Percentiles rank a stretch among this genome's conserved stretches.
These are phyloP conservation scores for Automeris io DNA, from an alignment of 2,888 invertebrate genomes.

Conservation along the genomic window DNA sequence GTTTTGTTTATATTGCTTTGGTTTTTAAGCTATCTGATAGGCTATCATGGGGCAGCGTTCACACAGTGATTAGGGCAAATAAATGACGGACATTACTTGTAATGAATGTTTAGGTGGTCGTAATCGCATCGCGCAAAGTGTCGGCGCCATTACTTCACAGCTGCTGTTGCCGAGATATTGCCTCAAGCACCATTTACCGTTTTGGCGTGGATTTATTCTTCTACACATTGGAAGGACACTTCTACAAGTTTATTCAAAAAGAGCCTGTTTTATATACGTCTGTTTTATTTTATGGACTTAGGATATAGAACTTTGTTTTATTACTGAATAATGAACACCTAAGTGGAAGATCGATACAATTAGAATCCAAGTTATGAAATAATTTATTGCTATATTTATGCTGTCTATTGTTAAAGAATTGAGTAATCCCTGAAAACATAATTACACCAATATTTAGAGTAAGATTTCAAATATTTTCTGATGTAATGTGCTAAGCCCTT, in stretches of 20 bases:
- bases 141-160: constrained; percentile 73
- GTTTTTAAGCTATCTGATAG: constrained; percentile 37
- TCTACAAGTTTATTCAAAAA: constrained; percentile 35
- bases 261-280: constrained; percentile 4
- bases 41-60: constrained; percentile 39
- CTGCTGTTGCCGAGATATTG: constrained; percentile 73
- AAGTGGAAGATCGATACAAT: too few species aligned
- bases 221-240: constrained; percentile 38
- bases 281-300: background rate
- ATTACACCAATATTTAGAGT: too few species aligned
- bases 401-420: too few species aligned
- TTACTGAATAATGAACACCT: too few species aligned
- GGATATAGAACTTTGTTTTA: too few species aligned
- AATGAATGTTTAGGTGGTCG: constrained; percentile 77
- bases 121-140: constrained; percentile 76
- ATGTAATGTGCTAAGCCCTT: too few species aligned
- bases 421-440: too few species aligned
- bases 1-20: constrained; percentile 14
- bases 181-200: constrained; percentile 62
- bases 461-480: too few species aligned
- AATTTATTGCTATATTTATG: too few species aligned
- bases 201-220: constrained; percentile 57
- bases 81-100: constrained; percentile 76
- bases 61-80: constrained; percentile 72
- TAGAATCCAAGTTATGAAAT: too few species aligned